A percentile compares a stretch with the other conserved stretches of the same genome.
Evolutionary conservation across 1,140 invertebrate species (phyloP).

Genomic region (Pachyrhynchus sulphureomaculatus): DNA sequence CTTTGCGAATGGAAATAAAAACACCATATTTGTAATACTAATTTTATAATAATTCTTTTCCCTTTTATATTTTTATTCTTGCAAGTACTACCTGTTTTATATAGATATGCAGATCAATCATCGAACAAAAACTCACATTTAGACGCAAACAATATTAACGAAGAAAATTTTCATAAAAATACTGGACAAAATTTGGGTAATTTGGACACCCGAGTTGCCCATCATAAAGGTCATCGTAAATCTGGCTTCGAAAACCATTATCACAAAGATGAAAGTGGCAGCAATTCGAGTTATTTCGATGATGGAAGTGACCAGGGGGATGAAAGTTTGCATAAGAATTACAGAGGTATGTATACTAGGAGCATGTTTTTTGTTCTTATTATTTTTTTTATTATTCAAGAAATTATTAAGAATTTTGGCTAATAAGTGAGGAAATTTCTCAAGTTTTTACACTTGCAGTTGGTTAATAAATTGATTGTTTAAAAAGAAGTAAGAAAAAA

Average conservation of each 20-base stretch:
- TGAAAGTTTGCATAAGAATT: slow-evolving; percentile 55
- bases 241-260: slow-evolving; percentile 65
- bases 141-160: slow-evolving; percentile 38
- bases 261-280: slow-evolving; percentile 66
- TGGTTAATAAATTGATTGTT: too few species aligned
- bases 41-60: too few species aligned
- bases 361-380: neutral
- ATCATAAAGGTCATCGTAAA: slow-evolving; percentile 65
- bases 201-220: slow-evolving; percentile 54
- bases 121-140: slow-evolving; percentile 37
- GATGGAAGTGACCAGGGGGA: slow-evolving; percentile 61
- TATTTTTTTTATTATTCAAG: neutral
- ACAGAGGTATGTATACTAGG: slow-evolving; percentile 6
- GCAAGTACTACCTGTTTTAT: too few species aligned
- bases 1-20: too few species aligned
- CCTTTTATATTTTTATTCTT: too few species aligned
- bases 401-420: neutral
- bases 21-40: too few species aligned
- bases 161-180: slow-evolving; percentile 41
- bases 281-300: slow-evolving; percentile 65
- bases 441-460: too few species aligned
- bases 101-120: slow-evolving; percentile 35
- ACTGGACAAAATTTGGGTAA: slow-evolving; percentile 39
- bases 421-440: neutral
- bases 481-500: too few species aligned